Base-by-base conservation (phyloP, 2,888 invertebrate genomes). In the Aromia moschata region DNA sequence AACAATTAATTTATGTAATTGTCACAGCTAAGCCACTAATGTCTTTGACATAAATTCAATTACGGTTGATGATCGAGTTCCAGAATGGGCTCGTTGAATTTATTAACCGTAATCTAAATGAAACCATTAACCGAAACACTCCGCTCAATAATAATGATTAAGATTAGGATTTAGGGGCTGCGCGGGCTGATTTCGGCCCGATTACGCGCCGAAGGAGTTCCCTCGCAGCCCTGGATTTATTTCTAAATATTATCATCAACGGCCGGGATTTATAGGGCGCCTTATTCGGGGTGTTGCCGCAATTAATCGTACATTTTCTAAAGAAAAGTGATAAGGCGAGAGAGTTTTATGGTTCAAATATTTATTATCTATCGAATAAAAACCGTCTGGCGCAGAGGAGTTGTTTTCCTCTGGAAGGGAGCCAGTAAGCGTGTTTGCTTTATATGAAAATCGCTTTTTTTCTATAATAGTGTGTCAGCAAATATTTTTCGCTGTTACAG, bases 11-110 rank as follows among this genome's bases (percentile, higher is more conserved):
- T 55, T 46, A 55, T 46, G 40, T 46, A 55, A 55, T 55, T 46
- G 46, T 55, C 46, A 55, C 46, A 41, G 45, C 31, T 45, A 46
- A 46, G 40, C 55, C 45, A 46, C 46, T 55, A 55, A 55, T 55
- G 55, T 55, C 55, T 55, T 55, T 55, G 55, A 55, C 55, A 55
- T 45, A 46, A 55, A 55, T 55, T 55, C 55, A 55, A 55, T 55
- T 55, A 55, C 45, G 46, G 45, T 45, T 55, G 46, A 55, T 55
- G 46, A 55, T 55, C 45, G 46, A 55, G 45, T 46, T 55, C 31
- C 46, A 30, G 46, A 45, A 55, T 55, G 17, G 38, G 30, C 55
- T 55, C 40, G 55, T 46, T 46, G 46, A 55, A 46, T 55, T 55
- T 55, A 55, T 55, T 55, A 55, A 52, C 52, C 41, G 41, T 52